Conservation (phyloP, 1,140 invertebrate genomes). For the Drosophila rhopaloa region DNA sequence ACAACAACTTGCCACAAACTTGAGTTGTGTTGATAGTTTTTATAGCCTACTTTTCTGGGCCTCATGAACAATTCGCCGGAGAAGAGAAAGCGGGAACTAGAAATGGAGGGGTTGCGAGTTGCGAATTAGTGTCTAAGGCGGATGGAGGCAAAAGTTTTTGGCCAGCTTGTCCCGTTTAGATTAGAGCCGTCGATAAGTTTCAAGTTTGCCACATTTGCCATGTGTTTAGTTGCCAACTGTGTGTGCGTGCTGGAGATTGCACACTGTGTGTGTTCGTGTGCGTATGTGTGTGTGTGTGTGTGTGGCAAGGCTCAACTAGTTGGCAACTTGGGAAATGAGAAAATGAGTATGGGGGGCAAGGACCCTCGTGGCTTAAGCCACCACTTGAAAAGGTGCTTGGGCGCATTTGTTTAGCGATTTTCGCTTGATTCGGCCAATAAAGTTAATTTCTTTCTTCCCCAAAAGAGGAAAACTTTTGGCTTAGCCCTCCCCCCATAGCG, state of each 20-base stretch:
- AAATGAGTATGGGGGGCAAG: not conserved
- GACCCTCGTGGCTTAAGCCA: conserved; percentile 23
- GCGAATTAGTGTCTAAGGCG: conserved; percentile 74
- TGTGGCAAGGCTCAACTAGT: conserved; percentile 68
- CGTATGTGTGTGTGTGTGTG: conserved; percentile 8
- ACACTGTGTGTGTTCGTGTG: conserved; percentile 1
- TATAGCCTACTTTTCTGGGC: conserved; percentile 75
- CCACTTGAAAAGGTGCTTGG: conserved; percentile 73
- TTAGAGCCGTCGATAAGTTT: conserved; percentile 78
- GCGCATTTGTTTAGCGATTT: conserved; percentile 81
- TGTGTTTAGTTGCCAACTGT: conserved; percentile 66
- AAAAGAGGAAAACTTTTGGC: conserved; percentile 44
- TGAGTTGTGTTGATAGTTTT: conserved; percentile 80
- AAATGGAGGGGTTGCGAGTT: conserved; percentile 15
- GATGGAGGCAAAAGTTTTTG: conserved; percentile 47
- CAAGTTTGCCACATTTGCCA: conserved; percentile 70
- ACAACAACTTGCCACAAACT: conserved; percentile 62
- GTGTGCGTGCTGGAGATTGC: conserved; percentile 28
- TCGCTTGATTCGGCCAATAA: conserved; percentile 80
- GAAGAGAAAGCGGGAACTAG: no score
- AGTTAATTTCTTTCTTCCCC: conserved; percentile 67
- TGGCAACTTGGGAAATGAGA: conserved; percentile 53
- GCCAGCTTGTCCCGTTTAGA: conserved; percentile 74
- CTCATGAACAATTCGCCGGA: conserved; percentile 20
- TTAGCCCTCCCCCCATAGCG: not conserved